Percentiles rank a stretch among this genome's conserved stretches.
Evolutionary conservation across 2,113 vertebrate genomes (phyloP).

Genomic region (Passer montanus): DNA sequence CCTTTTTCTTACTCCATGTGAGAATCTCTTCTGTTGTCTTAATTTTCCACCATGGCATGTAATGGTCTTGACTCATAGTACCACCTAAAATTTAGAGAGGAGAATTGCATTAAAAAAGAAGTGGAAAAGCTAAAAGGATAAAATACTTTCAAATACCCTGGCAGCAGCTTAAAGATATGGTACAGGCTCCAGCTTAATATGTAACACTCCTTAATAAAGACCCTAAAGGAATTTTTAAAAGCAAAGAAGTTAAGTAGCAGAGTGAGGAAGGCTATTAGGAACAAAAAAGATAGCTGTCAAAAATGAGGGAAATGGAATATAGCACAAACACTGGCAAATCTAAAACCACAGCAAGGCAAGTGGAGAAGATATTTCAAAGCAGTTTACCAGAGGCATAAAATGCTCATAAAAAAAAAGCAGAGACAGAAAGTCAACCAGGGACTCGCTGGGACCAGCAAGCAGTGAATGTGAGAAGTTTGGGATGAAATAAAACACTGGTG

Average conservation of each 20-base stretch:
- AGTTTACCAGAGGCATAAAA: slow-evolving; percentile 18
- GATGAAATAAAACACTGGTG: background rate
- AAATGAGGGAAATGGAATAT: background rate
- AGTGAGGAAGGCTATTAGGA: background rate
- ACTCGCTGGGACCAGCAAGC: background rate
- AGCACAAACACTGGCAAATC: background rate
- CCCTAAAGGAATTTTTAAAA: background rate
- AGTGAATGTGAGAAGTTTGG: background rate
- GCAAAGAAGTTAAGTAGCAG: background rate
- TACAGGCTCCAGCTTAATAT: background rate
- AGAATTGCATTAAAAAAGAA: background rate
- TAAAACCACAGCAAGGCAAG: background rate
- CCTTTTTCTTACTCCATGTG: background rate
- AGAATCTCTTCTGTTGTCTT: background rate
- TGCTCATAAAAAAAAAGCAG: background rate
- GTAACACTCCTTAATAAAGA: background rate
- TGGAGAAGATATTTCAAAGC: background rate
- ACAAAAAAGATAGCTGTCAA: background rate
- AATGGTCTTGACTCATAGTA: background rate
- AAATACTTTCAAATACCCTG: background rate
- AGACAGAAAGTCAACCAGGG: background rate
- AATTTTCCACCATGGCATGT: background rate
- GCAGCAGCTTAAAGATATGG: background rate
- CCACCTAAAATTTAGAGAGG: background rate
- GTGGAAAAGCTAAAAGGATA: background rate